These are phyloP conservation scores for Dermochelys coriacea DNA, from an alignment of 2,797 vertebrate genomes.

Conservation along the genomic window DNA sequence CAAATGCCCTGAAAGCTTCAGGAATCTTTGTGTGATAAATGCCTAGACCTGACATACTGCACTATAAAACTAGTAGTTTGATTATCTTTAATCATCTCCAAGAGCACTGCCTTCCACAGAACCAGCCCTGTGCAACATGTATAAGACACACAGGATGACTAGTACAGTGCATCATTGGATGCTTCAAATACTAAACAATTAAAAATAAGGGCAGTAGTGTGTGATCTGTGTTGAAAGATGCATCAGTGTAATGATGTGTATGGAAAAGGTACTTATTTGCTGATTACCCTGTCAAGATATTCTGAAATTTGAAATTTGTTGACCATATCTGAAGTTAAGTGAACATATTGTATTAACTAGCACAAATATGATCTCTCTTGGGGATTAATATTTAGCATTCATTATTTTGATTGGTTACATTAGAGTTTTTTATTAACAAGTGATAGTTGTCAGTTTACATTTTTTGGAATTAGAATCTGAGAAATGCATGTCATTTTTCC, in stretches of 20 bases:
- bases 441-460: background rate
- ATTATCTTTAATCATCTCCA: background rate
- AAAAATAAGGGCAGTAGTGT: background rate
- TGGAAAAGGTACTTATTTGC: slow-evolving; percentile 14
- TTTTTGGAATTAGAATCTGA: background rate
- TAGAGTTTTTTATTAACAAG: slow-evolving; percentile 13
- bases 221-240: slow-evolving; percentile 15
- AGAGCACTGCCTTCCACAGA: background rate
- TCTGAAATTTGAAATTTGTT: slow-evolving; percentile 20
- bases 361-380: background rate
- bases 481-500: background rate
- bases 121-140: background rate
- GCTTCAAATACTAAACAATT: background rate
- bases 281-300: slow-evolving; percentile 30
- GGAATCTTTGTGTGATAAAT: background rate
- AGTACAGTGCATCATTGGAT: background rate
- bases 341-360: background rate
- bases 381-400: background rate
- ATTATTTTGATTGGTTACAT: background rate
- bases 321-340: background rate
- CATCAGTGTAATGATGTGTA: background rate
- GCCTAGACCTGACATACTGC: background rate
- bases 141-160: background rate
- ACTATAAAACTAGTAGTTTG: background rate
- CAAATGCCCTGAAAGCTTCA: background rate